Conservation (phyloP, 2,797 vertebrate species). For the Iguana delicatissima region DNA sequence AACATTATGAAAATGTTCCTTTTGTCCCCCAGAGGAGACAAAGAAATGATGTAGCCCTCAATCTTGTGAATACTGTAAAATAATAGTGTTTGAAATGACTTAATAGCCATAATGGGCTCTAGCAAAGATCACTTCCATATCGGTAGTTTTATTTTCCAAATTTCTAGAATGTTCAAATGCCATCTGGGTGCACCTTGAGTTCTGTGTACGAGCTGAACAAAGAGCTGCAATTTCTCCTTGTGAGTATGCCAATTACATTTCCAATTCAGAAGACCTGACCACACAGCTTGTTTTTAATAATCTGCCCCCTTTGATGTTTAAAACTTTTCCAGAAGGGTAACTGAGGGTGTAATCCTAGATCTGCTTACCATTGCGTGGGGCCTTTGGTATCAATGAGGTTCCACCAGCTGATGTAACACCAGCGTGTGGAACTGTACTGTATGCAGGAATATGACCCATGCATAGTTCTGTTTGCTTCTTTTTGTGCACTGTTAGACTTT, state of each 20-base stretch:
- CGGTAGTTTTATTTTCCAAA: conserved; percentile 28
- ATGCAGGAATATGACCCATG: background rate
- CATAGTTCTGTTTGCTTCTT: background rate
- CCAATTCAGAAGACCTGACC: background rate
- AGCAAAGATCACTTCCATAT: background rate
- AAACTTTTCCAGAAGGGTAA: background rate
- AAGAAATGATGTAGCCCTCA: background rate
- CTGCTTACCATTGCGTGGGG: background rate
- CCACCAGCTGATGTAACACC: background rate
- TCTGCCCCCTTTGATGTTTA: background rate
- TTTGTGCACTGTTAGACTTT: conserved; percentile 81
- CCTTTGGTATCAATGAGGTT: background rate
- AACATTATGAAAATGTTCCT: no score
- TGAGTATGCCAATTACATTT: conserved; percentile 75
- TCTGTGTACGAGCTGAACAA: conserved; percentile 88
- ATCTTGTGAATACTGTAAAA: background rate
- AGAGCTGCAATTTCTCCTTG: conserved; percentile 93
- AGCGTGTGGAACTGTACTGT: background rate
- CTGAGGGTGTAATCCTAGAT: background rate
- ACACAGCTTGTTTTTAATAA: background rate
- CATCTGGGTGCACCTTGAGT: conserved; percentile 87
- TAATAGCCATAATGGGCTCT: background rate
- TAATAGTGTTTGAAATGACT: background rate
- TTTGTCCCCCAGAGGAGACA: no score
- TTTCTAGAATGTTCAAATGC: conserved; percentile 90